Evolutionary conservation across 37 sponge, comb jelly and placozoan species (phyloP).

Genomic region (Theonella swinhoei): DNA sequence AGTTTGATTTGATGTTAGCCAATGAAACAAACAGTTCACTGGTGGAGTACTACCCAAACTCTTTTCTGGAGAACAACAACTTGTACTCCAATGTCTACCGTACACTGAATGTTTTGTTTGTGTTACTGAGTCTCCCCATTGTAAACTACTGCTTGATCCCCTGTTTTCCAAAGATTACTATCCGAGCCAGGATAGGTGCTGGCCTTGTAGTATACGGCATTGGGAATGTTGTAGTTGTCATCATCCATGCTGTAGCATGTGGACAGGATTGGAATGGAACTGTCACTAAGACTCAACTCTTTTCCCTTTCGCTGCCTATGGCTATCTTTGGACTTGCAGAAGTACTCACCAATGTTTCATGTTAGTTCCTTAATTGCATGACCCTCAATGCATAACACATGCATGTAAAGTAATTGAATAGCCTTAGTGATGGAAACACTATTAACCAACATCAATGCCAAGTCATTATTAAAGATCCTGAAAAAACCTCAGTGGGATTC

Average conservation of each 20-base stretch:
- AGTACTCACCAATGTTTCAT: constrained; percentile 4
- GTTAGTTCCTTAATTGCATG: too few relatives aligned
- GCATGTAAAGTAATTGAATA: too few relatives aligned
- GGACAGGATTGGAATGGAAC: not conserved
- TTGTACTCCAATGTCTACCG: not conserved
- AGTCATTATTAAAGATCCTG: too few relatives aligned
- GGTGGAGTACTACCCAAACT: too few relatives aligned
- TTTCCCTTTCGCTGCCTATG: constrained; percentile 19
- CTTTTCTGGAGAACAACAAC: not conserved
- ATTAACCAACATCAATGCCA: too few relatives aligned
- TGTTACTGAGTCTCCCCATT: constrained; percentile 1
- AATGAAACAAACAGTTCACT: not conserved
- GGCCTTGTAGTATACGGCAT: constrained; percentile 10
- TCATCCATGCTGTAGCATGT: not conserved
- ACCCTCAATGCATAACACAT: too few relatives aligned
- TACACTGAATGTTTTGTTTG: not conserved
- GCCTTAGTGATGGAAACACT: too few relatives aligned
- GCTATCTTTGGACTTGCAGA: constrained; percentile 16
- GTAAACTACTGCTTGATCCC: constrained; percentile 34
- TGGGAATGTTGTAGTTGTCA: not conserved
- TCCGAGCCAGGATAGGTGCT: constrained; percentile 9
- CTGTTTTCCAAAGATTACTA: constrained; percentile 3
- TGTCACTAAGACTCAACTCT: not conserved
- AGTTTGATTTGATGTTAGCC: not conserved
- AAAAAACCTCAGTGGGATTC: too few relatives aligned